Percentiles rank a stretch among this genome's conserved stretches.
Conservation (phyloP, 2,113 vertebrate species). For the Myotis brandtii region DNA sequence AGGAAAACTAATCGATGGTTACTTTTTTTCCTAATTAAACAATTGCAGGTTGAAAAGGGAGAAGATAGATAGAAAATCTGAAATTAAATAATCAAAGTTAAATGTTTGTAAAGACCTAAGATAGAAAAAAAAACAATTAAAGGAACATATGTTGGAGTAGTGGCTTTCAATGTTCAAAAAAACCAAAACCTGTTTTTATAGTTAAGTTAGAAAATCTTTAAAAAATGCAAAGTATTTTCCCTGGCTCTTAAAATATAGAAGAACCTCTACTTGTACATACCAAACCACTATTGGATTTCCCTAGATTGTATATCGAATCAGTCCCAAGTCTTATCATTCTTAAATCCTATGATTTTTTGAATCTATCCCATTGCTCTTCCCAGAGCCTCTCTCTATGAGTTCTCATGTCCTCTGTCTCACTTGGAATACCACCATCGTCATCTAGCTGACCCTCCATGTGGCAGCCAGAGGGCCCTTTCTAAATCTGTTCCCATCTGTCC, state of each 20-base stretch:
- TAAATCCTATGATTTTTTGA: background rate
- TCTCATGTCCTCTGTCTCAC: background rate
- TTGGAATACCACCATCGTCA: background rate
- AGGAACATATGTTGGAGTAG: background rate
- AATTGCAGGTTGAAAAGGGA: background rate
- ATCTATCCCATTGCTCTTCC: background rate
- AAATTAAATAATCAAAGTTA: background rate
- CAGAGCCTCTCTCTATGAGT: background rate
- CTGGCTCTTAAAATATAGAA: constrained; percentile 3
- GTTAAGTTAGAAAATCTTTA: background rate
- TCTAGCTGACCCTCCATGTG: background rate
- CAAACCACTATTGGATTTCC: background rate
- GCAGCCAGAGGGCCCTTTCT: background rate
- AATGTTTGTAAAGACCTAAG: background rate
- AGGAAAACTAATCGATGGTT: background rate
- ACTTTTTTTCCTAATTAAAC: background rate
- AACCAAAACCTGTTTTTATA: background rate
- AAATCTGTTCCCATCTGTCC: background rate
- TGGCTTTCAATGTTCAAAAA: background rate
- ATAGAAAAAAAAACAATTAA: background rate
- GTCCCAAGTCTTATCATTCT: background rate
- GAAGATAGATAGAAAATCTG: background rate
- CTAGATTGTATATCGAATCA: background rate
- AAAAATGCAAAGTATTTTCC: constrained; percentile 12
- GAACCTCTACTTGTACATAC: background rate